Evolutionary conservation across 1,140 invertebrate genomes (phyloP), one percentile per base, ranked within the genome.

Genomic region (Druon quercuslanigerum): DNA sequence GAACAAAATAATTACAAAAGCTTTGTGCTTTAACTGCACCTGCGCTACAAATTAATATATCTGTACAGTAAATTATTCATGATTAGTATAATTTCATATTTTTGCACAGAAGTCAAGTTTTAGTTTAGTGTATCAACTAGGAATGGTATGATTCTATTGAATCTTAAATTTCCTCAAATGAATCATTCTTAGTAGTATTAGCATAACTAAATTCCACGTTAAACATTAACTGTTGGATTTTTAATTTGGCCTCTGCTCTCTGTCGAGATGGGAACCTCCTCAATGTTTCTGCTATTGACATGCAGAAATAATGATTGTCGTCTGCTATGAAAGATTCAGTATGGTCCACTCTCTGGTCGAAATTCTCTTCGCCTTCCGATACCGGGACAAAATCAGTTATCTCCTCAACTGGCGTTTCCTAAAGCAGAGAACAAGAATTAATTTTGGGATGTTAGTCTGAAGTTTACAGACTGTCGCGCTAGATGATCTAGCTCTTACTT

Each of bases 181-280:
- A 57, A 13, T n/a, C 25, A 20, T 33, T 56, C 25, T 72, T 50
- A n/a, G 50, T 72, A 8, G 19, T 7, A 9, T 19, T 20, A 66
- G 8, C 50, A 74, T 51, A 20, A 50, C 19, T 66, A 50, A 77
- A 77, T 73, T 77, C 72, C 66, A 57, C 73, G 20, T 77, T 72
- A 46, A 56, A 74, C 60, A 77, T 51, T 57, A 77, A 60, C 66
- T 77, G 76, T 51, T 77, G 72, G 20, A 77, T 77, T 60, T 74
- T 77, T 33, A 76, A 54, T 70, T 76, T 76, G 17, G 75, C 75
- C 40, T 76, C 75, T 50, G 75, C 75, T 25, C 75, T 76, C 57
- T 76, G 75, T n/a, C 75, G 50, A 7, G 60, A 33, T 6, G 75
- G 51, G 40, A 76, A 76, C 54, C 75, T 76, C 17, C 75, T 40